Evolutionary conservation across 2,888 invertebrate species (phyloP).

Genomic region (Mechanitis mazaeus): DNA sequence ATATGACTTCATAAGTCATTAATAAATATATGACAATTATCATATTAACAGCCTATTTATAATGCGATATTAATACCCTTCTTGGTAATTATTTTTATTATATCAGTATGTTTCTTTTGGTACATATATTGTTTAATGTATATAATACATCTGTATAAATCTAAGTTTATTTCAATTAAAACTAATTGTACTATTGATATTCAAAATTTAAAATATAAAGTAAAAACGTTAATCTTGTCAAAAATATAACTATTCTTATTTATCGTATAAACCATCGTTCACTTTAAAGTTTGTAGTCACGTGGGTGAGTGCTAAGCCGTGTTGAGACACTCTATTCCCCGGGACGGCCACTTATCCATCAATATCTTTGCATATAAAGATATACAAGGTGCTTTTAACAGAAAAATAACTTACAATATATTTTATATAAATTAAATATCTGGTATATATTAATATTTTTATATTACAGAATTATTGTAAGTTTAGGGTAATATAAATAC

Average conservation of each 20-base stretch:
- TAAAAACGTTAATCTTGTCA: slow-evolving; percentile 29
- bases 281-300: slow-evolving; percentile 51
- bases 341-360: slow-evolving; percentile 70
- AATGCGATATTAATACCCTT: no score
- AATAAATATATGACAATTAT: no score
- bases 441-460: no score
- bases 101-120: no score
- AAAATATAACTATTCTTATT: slow-evolving; percentile 28
- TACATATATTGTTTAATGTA: no score
- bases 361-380: slow-evolving; percentile 71
- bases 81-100: no score
- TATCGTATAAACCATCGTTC: slow-evolving; percentile 30
- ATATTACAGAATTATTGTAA: no score
- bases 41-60: no score
- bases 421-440: not conserved
- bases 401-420: not conserved
- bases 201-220: slow-evolving; percentile 9
- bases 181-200: not conserved
- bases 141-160: no score
- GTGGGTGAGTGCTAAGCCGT: slow-evolving; percentile 74
- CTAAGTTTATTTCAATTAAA: no score
- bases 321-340: slow-evolving; percentile 70
- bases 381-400: not conserved
- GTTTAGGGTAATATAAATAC: no score
- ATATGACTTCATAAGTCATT: no score